These are phyloP conservation scores for Danaus plexippus DNA, from an alignment of 1,140 invertebrate genomes.

Conservation along the genomic window DNA sequence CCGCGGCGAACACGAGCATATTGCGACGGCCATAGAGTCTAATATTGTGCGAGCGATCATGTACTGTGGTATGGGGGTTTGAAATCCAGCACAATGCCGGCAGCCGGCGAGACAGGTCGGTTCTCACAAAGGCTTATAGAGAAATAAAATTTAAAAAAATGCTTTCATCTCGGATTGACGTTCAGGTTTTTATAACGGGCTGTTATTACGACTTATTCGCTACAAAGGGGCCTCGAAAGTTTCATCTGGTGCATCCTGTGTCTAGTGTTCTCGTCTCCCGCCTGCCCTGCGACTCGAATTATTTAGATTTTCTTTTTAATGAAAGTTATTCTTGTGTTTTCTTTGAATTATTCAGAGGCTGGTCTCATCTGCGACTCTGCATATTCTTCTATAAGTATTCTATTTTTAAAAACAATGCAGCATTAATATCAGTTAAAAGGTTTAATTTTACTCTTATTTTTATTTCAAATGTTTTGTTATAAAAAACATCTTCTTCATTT, in stretches of 20 bases:
- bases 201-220: slow-evolving; percentile 27
- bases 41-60: background rate
- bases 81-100: slow-evolving; percentile 16
- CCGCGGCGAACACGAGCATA: too few species aligned
- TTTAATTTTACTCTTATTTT: too few species aligned
- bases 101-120: slow-evolving; percentile 27
- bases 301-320: slow-evolving; percentile 13
- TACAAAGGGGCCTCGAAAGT: slow-evolving; percentile 16
- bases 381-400: too few species aligned
- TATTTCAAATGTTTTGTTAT: too few species aligned
- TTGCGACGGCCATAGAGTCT: too few species aligned
- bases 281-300: slow-evolving; percentile 1
- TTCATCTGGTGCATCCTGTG: slow-evolving; percentile 18
- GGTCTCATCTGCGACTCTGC: too few species aligned
- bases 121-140: slow-evolving; percentile 25
- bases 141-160: slow-evolving; percentile 25
- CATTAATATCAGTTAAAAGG: too few species aligned
- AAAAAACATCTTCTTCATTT: too few species aligned
- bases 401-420: too few species aligned
- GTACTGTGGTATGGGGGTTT: too few species aligned
- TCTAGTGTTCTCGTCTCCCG: slow-evolving; percentile 8
- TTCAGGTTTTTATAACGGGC: slow-evolving; percentile 22
- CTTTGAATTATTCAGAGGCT: too few species aligned
- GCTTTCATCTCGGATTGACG: slow-evolving; percentile 25
- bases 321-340: slow-evolving; percentile 4